phyloP scores from a whole-genome alignment of 2,797 vertebrate species.

The Buphagus erythrorhynchus region DNA sequence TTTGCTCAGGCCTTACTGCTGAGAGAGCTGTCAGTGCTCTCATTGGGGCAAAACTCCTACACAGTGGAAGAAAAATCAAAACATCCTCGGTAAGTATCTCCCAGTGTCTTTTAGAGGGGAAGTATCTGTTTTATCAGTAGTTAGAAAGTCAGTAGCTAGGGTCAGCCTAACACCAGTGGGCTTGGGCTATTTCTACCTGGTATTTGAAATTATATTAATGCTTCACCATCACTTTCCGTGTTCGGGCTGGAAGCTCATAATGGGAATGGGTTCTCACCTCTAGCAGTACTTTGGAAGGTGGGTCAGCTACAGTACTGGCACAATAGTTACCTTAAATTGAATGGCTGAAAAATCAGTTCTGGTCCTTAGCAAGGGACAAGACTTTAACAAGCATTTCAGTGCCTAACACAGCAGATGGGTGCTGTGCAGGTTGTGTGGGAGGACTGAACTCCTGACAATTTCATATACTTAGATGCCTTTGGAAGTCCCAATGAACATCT shows the following conservation, averaged over 20 bases:
- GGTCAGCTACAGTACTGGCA: neutral
- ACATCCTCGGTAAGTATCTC: neutral
- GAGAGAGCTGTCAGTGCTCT: neutral
- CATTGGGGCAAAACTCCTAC: neutral
- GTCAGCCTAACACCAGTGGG: neutral
- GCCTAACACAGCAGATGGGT: neutral
- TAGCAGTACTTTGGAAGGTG: neutral
- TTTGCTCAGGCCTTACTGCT: neutral
- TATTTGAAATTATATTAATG: neutral
- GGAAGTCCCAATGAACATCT: neutral
- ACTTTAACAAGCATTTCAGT: neutral
- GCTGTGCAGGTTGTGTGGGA: neutral
- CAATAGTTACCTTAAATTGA: neutral
- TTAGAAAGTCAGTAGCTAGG: neutral
- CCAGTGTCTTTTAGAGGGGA: neutral
- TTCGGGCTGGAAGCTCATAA: neutral
- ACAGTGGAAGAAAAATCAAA: fast-evolving
- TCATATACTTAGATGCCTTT: neutral
- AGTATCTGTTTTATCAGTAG: neutral
- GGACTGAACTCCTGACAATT: neutral
- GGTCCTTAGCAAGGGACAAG: neutral
- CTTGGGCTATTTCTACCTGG: neutral
- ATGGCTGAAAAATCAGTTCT: neutral
- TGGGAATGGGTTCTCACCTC: neutral
- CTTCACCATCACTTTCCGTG: neutral